Base-by-base conservation (phyloP, 1,140 invertebrate genomes). In the Linepithema humile region DNA sequence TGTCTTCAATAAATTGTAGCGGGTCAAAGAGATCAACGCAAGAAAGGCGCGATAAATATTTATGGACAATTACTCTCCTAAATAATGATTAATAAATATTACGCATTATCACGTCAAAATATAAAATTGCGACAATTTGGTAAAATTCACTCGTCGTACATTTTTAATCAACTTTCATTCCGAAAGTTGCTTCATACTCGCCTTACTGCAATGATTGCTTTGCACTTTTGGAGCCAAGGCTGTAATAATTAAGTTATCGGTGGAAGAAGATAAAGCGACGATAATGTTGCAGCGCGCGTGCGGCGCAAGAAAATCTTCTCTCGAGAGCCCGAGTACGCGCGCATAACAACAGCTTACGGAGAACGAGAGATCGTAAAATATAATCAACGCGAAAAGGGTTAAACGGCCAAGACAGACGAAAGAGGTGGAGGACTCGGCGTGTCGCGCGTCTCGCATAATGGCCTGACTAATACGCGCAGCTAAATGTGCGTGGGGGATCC, bases 381-480 rank as follows among this genome's bases (percentile, higher is more conserved):
- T 78, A 78, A 78, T 78, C 62, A 55, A 55, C 75, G 75, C 75
- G 75, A 78, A 78, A 78, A 78, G 62, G 62, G 62, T 78, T 78
- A 78, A 78, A 78, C 35, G 75, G 55, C 60, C 20, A 62, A 70
- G 45, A 53, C 60, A 3, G 40, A 60, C 40, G 32, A 70, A 82
- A 70, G 57, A 69, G 48, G 80, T 78, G 75, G 75, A 78, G 75
- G 75, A 78, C 75, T 78, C 75, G 62, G 43, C 75, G 40, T 53
- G 43, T 84, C 50, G 60, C 60, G 62, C 60, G 59, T 15, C 43
- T 40, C 50, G 40, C 70, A 87, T 88, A 91, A 88, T 88, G 86
- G 89, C 82, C 86, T 88, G 78, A 83, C 85, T 89, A 91, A 90
- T 74, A 85, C 77, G 45, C 10, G 26, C 75, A 72, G 65, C 78